These are phyloP conservation scores for Sitobion miscanthi DNA, from an alignment of 1,140 invertebrate genomes.

Conservation along the genomic window DNA sequence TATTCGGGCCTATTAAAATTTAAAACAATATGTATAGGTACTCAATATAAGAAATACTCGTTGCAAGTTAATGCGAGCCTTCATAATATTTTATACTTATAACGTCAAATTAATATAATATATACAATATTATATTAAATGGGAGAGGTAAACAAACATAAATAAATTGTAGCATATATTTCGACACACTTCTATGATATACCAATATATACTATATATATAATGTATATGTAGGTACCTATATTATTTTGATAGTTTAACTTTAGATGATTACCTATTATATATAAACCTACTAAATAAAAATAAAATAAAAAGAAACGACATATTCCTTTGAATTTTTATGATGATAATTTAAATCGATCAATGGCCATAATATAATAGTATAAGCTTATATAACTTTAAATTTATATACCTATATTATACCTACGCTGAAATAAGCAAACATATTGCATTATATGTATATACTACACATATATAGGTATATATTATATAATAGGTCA, in stretches of 20 bases:
- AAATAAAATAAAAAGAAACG: neutral
- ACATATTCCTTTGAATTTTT: neutral
- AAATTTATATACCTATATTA: neutral
- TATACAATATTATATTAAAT: neutral
- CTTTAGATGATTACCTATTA: neutral
- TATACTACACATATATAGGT: neutral
- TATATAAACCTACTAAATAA: neutral
- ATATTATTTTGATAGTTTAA: neutral
- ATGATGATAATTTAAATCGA: neutral
- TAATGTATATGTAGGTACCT: neutral
- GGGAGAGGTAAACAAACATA: neutral
- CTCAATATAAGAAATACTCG: neutral
- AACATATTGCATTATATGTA: neutral
- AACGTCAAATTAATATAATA: neutral
- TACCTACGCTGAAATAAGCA: neutral
- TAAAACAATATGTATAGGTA: neutral
- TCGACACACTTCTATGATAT: neutral
- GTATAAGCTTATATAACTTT: neutral
- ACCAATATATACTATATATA: neutral
- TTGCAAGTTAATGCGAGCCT: neutral
- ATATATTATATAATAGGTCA: neutral
- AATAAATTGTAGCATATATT: neutral
- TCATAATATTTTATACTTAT: neutral
- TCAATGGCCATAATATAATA: neutral
- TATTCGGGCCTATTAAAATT: constrained; percentile 12